phyloP scores from a whole-genome alignment of 1,140 invertebrate species.

The Drosophila murphyi region DNA sequence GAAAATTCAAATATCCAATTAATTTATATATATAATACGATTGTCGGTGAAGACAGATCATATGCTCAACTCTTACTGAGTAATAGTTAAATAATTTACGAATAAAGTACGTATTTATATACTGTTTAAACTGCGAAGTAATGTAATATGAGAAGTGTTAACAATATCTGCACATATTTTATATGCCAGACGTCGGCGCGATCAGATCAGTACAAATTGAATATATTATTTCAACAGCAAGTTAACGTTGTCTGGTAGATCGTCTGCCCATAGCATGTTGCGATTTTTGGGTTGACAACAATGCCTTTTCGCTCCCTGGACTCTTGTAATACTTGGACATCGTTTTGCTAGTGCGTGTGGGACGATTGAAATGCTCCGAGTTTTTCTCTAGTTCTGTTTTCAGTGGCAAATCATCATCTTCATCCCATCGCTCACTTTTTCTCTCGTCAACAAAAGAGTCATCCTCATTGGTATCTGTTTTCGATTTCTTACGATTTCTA shows the following conservation, averaged over 20 bases:
- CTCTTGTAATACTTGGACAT: conserved; percentile 81
- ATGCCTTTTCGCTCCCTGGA: conserved; percentile 44
- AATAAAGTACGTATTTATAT: conserved; percentile 23
- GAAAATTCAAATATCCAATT: background rate
- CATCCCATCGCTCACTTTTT: conserved; percentile 64
- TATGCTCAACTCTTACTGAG: conserved; percentile 6
- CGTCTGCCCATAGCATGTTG: conserved; percentile 73
- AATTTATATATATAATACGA: background rate
- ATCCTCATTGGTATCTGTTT: conserved; percentile 47
- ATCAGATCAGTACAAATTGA: background rate
- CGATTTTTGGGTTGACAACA: conserved; percentile 46
- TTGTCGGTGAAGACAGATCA: conserved; percentile 4
- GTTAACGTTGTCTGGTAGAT: conserved; percentile 63
- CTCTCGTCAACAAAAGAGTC: conserved; percentile 58
- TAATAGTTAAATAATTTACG: conserved; percentile 59
- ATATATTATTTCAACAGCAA: background rate
- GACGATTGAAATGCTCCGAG: conserved; percentile 47
- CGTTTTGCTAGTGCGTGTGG: conserved; percentile 73
- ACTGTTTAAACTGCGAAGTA: conserved; percentile 32
- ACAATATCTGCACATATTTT: conserved; percentile 51
- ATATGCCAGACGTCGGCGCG: conserved; percentile 25
- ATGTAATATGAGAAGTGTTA: conserved; percentile 14
- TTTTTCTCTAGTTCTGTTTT: conserved; percentile 60
- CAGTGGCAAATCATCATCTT: conserved; percentile 67
- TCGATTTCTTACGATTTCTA: conserved; percentile 55